Conservation (phyloP, 1,140 invertebrate genomes). For the Anastatus disparis region DNA sequence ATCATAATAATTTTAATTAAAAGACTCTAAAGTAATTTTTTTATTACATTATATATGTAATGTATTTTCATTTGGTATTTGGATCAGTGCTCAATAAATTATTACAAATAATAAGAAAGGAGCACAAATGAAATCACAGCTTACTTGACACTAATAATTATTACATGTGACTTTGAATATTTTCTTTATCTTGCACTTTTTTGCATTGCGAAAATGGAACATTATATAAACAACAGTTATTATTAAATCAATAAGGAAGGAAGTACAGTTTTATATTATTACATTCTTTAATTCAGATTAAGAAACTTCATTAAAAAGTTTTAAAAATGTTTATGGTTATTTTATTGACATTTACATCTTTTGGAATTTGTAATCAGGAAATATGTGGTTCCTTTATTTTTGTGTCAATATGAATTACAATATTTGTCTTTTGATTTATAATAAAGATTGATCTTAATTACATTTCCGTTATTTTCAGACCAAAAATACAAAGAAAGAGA, state of each 20-base stretch:
- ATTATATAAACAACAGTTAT: constrained; percentile 30
- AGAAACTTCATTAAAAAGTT: not conserved
- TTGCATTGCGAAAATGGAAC: constrained; percentile 27
- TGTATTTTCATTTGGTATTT: constrained; percentile 6
- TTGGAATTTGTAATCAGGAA: too few species aligned
- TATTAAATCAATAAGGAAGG: not conserved
- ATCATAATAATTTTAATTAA: too few species aligned
- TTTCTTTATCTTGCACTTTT: constrained; percentile 12
- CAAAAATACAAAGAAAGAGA: constrained; percentile 45
- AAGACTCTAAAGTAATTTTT: too few species aligned
- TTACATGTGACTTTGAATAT: not conserved
- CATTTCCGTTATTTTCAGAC: constrained; percentile 36
- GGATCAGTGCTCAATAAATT: constrained; percentile 2
- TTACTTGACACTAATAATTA: constrained; percentile 4
- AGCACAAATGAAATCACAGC: not conserved
- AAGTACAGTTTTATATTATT: not conserved
- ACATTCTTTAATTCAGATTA: not conserved
- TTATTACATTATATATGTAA: too few species aligned
- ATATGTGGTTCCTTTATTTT: too few species aligned
- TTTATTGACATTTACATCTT: constrained; percentile 31
- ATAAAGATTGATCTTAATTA: constrained; percentile 10
- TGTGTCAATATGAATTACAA: too few species aligned
- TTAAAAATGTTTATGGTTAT: not conserved
- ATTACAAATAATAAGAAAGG: not conserved
- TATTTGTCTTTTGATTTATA: too few species aligned